Percentiles rank a stretch among this genome's conserved stretches.
Evolutionary conservation across 2,113 vertebrate species (phyloP).

Genomic region (Melospiza melodia): DNA sequence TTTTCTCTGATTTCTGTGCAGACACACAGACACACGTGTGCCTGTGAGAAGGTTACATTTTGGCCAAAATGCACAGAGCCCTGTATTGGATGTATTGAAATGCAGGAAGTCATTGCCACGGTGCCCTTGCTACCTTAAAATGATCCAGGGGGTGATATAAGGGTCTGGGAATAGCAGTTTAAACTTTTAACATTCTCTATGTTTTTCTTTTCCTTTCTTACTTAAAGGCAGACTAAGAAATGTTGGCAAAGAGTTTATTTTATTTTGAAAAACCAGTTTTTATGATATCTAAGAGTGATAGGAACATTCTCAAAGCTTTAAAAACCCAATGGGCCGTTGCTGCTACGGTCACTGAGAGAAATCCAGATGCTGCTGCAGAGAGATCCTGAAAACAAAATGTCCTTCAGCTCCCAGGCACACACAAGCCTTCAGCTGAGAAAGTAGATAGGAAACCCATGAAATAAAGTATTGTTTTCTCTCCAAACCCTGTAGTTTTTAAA

Average conservation of each 20-base stretch:
- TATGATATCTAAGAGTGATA: neutral
- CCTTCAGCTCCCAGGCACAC: neutral
- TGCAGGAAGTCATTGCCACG: neutral
- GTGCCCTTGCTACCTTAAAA: neutral
- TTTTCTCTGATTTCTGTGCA: neutral
- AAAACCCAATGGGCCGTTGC: neutral
- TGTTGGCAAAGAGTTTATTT: neutral
- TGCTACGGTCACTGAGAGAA: neutral
- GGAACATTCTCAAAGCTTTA: neutral
- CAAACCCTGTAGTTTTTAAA: neutral
- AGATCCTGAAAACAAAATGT: neutral
- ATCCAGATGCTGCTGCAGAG: neutral
- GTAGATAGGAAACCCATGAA: neutral
- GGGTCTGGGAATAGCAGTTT: neutral
- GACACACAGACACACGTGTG: neutral
- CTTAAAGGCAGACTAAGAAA: neutral
- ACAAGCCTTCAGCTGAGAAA: neutral
- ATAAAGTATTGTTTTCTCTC: neutral
- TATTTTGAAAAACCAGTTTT: neutral
- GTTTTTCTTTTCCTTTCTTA: neutral
- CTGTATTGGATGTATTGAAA: neutral
- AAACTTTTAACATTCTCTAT: neutral
- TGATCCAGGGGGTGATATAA: neutral
- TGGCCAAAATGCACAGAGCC: neutral
- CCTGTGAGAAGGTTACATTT: neutral